Conservation (phyloP, 2,113 vertebrate species). For the Mystacornis crossleyi region DNA sequence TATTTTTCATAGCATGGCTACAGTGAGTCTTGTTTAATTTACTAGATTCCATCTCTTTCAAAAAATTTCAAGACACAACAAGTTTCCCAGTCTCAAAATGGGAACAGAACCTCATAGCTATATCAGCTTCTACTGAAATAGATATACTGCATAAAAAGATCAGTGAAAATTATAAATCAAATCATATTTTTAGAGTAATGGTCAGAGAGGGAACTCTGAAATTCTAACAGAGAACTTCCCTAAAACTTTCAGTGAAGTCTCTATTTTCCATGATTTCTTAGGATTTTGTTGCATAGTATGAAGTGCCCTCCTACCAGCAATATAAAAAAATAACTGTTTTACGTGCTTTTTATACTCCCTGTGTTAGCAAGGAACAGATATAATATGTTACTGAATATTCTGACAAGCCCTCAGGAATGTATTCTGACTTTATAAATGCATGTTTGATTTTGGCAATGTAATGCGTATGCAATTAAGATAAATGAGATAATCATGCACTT, state of each 20-base stretch:
- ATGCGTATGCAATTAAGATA: constrained; percentile 40
- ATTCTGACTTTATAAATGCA: constrained; percentile 14
- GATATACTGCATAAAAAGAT: background rate
- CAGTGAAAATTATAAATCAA: background rate
- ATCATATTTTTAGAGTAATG: background rate
- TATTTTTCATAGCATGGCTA: background rate
- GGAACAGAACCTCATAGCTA: background rate
- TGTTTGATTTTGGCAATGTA: constrained; percentile 34
- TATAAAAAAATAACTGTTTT: background rate
- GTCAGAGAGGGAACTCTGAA: background rate
- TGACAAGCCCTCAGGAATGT: background rate
- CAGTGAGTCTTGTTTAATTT: background rate
- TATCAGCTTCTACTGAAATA: background rate
- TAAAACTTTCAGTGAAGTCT: background rate
- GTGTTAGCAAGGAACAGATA: background rate
- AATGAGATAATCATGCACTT: background rate
- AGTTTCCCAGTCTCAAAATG: background rate
- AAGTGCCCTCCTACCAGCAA: background rate
- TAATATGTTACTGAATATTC: background rate
- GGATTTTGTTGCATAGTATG: background rate
- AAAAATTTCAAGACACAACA: background rate
- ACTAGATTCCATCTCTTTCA: background rate
- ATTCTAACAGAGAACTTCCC: background rate
- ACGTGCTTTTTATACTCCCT: background rate
- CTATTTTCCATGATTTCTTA: background rate